Percentiles rank a stretch among this genome's conserved stretches.
Conservation (phyloP, 1,140 invertebrate genomes). For the Drosophila hydei region DNA sequence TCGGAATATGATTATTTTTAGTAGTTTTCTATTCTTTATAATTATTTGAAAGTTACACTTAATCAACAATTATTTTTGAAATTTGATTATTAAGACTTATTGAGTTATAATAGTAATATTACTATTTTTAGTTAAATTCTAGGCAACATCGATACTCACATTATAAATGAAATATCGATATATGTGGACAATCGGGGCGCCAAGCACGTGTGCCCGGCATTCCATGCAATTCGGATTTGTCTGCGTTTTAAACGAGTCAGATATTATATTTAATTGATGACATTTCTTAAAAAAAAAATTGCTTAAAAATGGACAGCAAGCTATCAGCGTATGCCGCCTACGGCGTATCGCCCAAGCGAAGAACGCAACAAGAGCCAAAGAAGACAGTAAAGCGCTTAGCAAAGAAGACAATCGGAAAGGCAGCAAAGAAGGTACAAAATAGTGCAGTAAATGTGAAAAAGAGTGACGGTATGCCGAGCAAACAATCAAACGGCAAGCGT, state of each 20-base stretch:
- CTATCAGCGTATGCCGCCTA: slow-evolving; percentile 39
- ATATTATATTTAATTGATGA: not conserved
- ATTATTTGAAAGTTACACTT: not conserved
- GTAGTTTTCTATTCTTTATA: not conserved
- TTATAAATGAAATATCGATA: no score
- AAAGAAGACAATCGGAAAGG: not conserved
- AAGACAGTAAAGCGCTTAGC: not conserved
- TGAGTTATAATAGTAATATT: no score
- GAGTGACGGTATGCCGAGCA: not conserved
- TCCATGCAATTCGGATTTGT: not conserved
- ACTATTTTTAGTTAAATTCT: no score
- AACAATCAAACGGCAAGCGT: slow-evolving; percentile 2
- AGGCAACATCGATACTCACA: no score
- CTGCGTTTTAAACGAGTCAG: not conserved
- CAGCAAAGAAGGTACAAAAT: not conserved
- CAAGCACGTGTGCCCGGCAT: not conserved
- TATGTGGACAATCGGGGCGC: no score
- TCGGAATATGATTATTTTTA: not conserved
- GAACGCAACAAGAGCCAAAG: not conserved
- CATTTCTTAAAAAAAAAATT: not conserved
- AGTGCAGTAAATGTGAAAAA: not conserved
- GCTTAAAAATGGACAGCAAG: slow-evolving; percentile 2
- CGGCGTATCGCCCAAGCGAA: not conserved
- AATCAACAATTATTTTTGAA: no score
- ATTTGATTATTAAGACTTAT: no score